Evolutionary conservation across 2,888 invertebrate genomes (phyloP).

Genomic region (Petrolisthes manimaculis): DNA sequence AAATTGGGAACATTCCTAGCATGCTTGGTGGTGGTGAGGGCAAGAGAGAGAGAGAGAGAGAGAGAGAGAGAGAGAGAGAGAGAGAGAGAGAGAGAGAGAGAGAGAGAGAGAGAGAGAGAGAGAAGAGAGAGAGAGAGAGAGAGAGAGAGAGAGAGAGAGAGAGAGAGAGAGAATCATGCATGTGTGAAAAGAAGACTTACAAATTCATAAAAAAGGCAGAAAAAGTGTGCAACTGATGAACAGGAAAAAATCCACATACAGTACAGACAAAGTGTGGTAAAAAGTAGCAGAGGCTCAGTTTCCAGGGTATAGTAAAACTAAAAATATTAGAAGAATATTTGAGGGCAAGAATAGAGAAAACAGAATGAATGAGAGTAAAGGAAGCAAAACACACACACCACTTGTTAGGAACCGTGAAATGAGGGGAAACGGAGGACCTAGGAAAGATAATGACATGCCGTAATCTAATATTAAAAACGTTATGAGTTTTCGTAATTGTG

Average conservation of each 20-base stretch:
- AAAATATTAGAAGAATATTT: too few relatives aligned
- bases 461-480: not conserved
- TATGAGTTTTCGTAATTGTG: too few relatives aligned
- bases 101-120: slow-evolving; percentile 4
- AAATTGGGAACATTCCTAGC: too few relatives aligned
- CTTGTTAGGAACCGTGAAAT: not conserved
- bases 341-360: not conserved
- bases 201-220: not conserved
- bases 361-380: not conserved
- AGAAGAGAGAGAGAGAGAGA: not conserved
- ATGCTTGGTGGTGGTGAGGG: too few relatives aligned
- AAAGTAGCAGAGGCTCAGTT: too few relatives aligned
- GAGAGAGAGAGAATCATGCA: slow-evolving; percentile 2
- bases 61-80: slow-evolving; percentile 8
- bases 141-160: not conserved
- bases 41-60: not conserved
- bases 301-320: too few relatives aligned
- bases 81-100: not conserved
- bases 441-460: not conserved
- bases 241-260: not conserved
- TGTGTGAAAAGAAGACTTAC: not conserved
- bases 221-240: not conserved
- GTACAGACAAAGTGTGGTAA: too few relatives aligned
- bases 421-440: not conserved
- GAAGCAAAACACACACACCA: not conserved